These are phyloP conservation scores for Diogma glabrata DNA, from an alignment of 2,888 invertebrate species.

Conservation along the genomic window DNA sequence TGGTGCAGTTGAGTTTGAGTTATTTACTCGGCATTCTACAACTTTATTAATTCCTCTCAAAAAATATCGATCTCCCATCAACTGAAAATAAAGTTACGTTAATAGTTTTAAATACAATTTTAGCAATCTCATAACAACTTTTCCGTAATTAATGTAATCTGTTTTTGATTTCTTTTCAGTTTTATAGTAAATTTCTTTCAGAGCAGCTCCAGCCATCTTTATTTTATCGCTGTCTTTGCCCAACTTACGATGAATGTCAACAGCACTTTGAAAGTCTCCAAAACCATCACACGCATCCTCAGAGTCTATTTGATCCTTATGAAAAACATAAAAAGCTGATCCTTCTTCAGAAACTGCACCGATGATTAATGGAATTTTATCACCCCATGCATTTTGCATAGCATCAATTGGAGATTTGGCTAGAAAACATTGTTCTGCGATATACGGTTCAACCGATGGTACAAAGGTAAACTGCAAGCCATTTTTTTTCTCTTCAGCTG, in stretches of 20 bases:
- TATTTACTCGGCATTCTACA: neutral
- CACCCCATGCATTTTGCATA: constrained; percentile 33
- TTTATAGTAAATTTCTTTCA: too few relatives aligned
- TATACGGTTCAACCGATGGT: constrained; percentile 31
- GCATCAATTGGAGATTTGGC: constrained; percentile 29
- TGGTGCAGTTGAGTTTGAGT: neutral
- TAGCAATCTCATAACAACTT: too few relatives aligned
- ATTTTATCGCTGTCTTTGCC: too few relatives aligned
- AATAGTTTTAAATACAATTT: too few relatives aligned
- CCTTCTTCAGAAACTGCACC: constrained; percentile 46
- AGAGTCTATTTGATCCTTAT: too few relatives aligned
- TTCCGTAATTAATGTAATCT: too few relatives aligned
- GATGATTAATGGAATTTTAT: constrained; percentile 40
- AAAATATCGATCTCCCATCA: neutral
- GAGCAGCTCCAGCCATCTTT: too few relatives aligned
- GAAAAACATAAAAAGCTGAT: too few relatives aligned
- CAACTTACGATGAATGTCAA: too few relatives aligned
- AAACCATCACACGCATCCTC: too few relatives aligned
- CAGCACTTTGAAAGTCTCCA: too few relatives aligned
- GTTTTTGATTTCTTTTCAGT: too few relatives aligned
- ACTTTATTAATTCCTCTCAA: neutral
- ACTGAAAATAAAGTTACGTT: neutral
- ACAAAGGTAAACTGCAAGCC: constrained; percentile 26
- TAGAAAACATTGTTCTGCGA: constrained; percentile 29
- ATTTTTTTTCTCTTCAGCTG: constrained; percentile 16